Conservation (phyloP, 2,113 vertebrate species). For the Girardinichthys multiradiatus region DNA sequence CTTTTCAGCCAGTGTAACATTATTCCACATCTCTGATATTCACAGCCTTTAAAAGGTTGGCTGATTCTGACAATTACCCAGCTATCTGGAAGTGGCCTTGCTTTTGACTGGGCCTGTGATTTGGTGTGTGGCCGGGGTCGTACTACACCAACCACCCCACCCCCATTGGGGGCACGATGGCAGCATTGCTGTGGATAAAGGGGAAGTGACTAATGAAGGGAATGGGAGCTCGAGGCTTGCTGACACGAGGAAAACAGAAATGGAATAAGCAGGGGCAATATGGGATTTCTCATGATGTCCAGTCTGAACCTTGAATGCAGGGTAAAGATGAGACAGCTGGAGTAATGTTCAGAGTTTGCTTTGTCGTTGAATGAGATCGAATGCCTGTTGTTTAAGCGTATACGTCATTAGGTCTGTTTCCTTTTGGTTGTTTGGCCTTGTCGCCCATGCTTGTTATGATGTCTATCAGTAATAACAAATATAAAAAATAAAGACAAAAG, state of each 20-base stretch:
- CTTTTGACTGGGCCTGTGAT: slow-evolving; percentile 41
- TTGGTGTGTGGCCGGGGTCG: slow-evolving; percentile 26
- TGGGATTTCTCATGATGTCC: slow-evolving; percentile 35
- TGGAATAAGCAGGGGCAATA: slow-evolving; percentile 41
- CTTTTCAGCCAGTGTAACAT: slow-evolving; percentile 10
- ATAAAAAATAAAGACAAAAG: no score
- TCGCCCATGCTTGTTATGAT: no score
- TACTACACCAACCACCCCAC: no score
- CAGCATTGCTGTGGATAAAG: slow-evolving; percentile 18
- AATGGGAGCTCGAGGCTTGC: background rate
- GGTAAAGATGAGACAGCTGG: background rate
- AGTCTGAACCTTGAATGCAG: slow-evolving; percentile 1
- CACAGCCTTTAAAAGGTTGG: slow-evolving; percentile 57
- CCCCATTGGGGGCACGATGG: no score
- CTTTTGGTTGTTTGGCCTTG: no score
- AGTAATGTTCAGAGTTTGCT: no score
- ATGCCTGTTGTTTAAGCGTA: no score
- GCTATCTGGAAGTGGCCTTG: slow-evolving; percentile 33
- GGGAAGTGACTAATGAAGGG: slow-evolving; percentile 70
- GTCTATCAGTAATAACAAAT: no score
- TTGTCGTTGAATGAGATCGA: no score
- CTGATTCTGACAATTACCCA: slow-evolving; percentile 54
- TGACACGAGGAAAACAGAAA: slow-evolving; percentile 13
- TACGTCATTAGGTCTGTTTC: no score
- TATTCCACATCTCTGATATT: slow-evolving; percentile 39